A percentile compares a stretch with the other conserved stretches of the same genome.
Evolutionary conservation across 2,113 vertebrate species (phyloP).

Genomic region (Dromas ardeola): DNA sequence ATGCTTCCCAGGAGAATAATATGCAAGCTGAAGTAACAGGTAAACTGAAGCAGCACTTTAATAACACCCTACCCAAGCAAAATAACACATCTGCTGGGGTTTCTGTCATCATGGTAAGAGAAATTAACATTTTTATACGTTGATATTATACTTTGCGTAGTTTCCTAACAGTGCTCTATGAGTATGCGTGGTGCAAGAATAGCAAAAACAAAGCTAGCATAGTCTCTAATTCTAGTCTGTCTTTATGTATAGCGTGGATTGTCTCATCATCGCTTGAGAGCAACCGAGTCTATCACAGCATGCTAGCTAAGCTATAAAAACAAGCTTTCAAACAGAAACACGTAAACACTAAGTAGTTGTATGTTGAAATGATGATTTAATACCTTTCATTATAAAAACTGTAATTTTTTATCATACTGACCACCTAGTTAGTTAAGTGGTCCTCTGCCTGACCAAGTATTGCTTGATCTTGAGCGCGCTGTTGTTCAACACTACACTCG

Average conservation of each 20-base stretch:
- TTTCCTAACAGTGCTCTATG: conserved; percentile 10
- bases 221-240: background rate
- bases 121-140: background rate
- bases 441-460: background rate
- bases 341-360: background rate
- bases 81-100: conserved; percentile 87
- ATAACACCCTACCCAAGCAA: conserved; percentile 86
- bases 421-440: background rate
- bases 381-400: background rate
- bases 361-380: background rate
- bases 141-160: background rate
- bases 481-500: background rate
- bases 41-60: conserved; percentile 98
- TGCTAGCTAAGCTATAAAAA: background rate
- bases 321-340: background rate
- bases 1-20: conserved; percentile 87
- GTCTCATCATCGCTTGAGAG: background rate
- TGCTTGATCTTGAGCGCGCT: background rate
- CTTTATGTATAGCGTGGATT: background rate
- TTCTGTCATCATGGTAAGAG: conserved; percentile 94
- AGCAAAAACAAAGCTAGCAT: conserved; percentile 24
- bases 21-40: conserved; percentile 95
- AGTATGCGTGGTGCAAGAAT: conserved; percentile 29
- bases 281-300: background rate
- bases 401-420: background rate